These are phyloP conservation scores for Spicauda simplicius DNA, from an alignment of 2,888 invertebrate genomes.

Conservation along the genomic window DNA sequence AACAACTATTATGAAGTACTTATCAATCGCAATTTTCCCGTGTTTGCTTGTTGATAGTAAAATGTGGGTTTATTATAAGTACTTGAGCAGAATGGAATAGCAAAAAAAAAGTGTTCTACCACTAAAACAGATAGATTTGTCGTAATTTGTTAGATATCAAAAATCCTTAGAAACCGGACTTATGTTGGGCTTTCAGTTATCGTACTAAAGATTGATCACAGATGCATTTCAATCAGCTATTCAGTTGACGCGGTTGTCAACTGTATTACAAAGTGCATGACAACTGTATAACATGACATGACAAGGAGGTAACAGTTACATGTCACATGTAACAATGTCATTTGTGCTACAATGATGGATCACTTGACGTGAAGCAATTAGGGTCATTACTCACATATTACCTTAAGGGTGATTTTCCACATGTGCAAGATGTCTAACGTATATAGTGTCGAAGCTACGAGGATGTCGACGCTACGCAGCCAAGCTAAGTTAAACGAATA, in stretches of 20 bases:
- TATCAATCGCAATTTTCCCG: background rate
- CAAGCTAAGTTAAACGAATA: no score
- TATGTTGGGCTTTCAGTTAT: no score
- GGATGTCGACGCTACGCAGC: no score
- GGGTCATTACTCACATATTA: conserved; percentile 24
- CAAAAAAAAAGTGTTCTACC: no score
- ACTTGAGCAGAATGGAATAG: no score
- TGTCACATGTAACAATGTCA: conserved; percentile 26
- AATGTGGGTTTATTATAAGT: background rate
- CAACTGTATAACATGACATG: conserved; percentile 24
- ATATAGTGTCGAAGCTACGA: no score
- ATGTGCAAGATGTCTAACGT: no score
- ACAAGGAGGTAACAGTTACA: conserved; percentile 29
- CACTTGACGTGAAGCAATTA: conserved; percentile 23
- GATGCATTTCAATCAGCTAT: background rate
- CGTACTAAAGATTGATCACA: background rate
- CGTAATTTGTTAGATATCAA: no score
- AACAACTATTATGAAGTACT: background rate
- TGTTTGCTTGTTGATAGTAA: background rate
- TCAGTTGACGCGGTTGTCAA: no score
- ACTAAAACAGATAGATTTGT: no score
- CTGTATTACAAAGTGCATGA: conserved; percentile 12
- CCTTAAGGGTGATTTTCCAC: background rate
- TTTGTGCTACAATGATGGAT: conserved; percentile 32
- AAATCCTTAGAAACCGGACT: no score